phyloP scores from a whole-genome alignment of 2,888 invertebrate genomes.

The Troides helena region DNA sequence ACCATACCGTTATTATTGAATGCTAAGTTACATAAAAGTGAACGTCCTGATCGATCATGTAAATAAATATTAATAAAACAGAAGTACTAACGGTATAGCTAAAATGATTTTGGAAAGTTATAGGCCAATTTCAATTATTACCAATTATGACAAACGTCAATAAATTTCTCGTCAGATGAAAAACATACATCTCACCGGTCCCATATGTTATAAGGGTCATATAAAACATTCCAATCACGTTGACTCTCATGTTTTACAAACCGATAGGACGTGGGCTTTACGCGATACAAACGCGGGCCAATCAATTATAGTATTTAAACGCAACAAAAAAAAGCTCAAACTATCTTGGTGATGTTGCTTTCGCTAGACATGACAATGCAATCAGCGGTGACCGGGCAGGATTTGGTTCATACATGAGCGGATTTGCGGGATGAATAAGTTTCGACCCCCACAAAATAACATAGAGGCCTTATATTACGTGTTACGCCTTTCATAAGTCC shows the following conservation, averaged over 20 bases:
- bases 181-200: constrained; percentile 75
- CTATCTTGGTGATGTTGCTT: constrained; percentile 33
- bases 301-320: constrained; percentile 40
- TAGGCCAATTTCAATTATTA: constrained; percentile 8
- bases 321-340: constrained; percentile 40
- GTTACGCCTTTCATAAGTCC: constrained; percentile 71
- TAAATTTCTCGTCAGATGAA: constrained; percentile 68
- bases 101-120: not conserved
- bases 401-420: constrained; percentile 79
- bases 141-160: constrained; percentile 38
- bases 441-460: constrained; percentile 78
- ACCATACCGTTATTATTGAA: too few relatives aligned
- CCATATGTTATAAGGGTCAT: constrained; percentile 75
- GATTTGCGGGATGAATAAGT: constrained; percentile 80
- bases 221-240: constrained; percentile 79
- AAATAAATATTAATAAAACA: too few relatives aligned
- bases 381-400: constrained; percentile 79
- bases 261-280: constrained; percentile 68
- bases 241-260: constrained; percentile 78
- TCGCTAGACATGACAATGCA: constrained; percentile 78
- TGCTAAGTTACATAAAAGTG: too few relatives aligned
- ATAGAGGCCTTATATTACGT: constrained; percentile 68
- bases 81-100: too few relatives aligned
- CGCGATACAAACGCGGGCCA: constrained; percentile 39
- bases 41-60: too few relatives aligned